A percentile compares a stretch with the other conserved stretches of the same genome.
Evolutionary conservation across 2,113 vertebrate genomes (phyloP).

Genomic region (Chloropsis cyanopogon): DNA sequence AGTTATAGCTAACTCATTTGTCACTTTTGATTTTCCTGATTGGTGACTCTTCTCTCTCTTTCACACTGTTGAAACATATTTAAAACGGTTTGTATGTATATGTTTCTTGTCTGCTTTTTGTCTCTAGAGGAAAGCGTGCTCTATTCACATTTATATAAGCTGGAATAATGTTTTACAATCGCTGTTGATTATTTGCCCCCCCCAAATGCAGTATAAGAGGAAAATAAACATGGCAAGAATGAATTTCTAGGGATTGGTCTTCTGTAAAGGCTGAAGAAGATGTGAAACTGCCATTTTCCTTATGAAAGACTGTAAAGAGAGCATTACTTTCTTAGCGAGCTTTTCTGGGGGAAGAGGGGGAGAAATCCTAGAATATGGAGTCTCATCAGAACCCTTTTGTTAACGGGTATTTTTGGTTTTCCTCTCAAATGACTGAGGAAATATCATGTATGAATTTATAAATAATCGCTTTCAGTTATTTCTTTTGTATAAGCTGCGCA

Average conservation of each 20-base stretch:
- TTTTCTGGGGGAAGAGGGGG: constrained; percentile 55
- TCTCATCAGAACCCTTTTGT: constrained; percentile 74
- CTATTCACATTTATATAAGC: constrained; percentile 71
- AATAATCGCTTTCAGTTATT: constrained; percentile 75
- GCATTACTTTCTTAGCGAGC: constrained; percentile 65
- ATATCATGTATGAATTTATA: constrained; percentile 76
- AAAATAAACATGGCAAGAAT: constrained; percentile 54
- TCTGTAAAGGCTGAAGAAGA: constrained; percentile 61
- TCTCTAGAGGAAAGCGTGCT: constrained; percentile 56
- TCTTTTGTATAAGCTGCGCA: constrained; percentile 77
- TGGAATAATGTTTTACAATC: constrained; percentile 62
- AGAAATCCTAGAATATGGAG: constrained; percentile 58
- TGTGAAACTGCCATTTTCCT: constrained; percentile 59
- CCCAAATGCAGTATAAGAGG: constrained; percentile 5
- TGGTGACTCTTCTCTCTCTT: constrained; percentile 61
- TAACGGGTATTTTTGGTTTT: constrained; percentile 76
- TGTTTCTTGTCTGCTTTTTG: constrained; percentile 65
- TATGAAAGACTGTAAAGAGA: constrained; percentile 59
- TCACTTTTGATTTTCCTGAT: constrained; percentile 47
- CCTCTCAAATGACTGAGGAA: constrained; percentile 70
- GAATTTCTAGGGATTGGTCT: constrained; percentile 49
- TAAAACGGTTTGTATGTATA: constrained; percentile 55
- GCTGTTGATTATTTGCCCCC: constrained; percentile 40
- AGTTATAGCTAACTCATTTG: constrained; percentile 12
- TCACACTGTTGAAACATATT: constrained; percentile 63